These are phyloP conservation scores for Formica exsecta DNA, from an alignment of 1,140 invertebrate genomes.

Conservation along the genomic window DNA sequence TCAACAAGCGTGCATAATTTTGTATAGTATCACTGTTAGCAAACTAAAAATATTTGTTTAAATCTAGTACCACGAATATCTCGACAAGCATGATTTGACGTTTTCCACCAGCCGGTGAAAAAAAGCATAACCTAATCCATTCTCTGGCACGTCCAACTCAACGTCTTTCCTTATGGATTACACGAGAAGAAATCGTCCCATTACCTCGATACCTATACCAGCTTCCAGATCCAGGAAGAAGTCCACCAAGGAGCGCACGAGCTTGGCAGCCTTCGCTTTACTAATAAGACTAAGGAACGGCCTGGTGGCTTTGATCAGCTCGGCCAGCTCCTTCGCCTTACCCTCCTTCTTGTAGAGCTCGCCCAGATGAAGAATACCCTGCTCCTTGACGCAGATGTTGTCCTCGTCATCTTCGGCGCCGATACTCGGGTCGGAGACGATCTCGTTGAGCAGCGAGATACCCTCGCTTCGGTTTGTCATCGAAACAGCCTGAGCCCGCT, in stretches of 20 bases:
- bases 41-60: neutral
- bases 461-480: slow-evolving; percentile 91
- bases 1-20: neutral
- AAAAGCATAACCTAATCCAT: slow-evolving; percentile 20
- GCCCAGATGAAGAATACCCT: slow-evolving; percentile 95
- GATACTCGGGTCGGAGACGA: slow-evolving; percentile 89
- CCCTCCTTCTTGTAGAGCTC: slow-evolving; percentile 96
- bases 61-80: neutral
- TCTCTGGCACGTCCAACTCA: neutral
- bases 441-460: slow-evolving; percentile 90
- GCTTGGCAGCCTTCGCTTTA: slow-evolving; percentile 99
- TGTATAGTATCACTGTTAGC: neutral
- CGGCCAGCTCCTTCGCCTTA: slow-evolving; percentile 97
- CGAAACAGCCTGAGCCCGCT: slow-evolving; percentile 91
- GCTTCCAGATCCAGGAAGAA: slow-evolving; percentile 99
- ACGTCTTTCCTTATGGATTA: neutral
- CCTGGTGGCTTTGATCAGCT: slow-evolving; percentile 96
- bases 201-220: slow-evolving; percentile 94
- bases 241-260: slow-evolving; percentile 98
- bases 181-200: neutral
- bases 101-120: neutral
- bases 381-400: slow-evolving; percentile 95
- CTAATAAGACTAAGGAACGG: slow-evolving; percentile 98
- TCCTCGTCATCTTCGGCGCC: slow-evolving; percentile 94
- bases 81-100: neutral